Percentiles rank a stretch among this genome's conserved stretches.
phyloP scores from a whole-genome alignment of 2,888 invertebrate species.

The Nematopogon swammerdamellus region DNA sequence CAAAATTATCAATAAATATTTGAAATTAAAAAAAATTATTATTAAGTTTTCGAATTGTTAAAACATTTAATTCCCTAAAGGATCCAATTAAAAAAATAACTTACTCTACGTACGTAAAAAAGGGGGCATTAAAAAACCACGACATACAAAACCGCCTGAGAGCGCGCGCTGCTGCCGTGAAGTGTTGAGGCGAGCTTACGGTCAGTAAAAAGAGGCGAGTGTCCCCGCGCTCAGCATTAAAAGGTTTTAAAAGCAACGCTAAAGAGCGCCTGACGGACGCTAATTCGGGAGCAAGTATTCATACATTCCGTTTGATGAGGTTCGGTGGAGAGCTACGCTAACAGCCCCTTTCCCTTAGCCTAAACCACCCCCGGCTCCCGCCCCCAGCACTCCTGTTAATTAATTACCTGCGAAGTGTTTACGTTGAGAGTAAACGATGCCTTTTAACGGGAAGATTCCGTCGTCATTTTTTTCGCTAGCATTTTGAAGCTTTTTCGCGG shows the following conservation, averaged over 20 bases:
- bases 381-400: conserved; percentile 51
- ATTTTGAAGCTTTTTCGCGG: no score
- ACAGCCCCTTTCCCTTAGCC: not conserved
- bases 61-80: no score
- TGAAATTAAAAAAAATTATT: no score
- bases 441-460: conserved; percentile 34
- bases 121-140: no score
- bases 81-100: no score
- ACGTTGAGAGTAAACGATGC: conserved; percentile 53
- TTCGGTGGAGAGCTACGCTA: conserved; percentile 8
- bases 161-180: no score
- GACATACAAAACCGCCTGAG: no score
- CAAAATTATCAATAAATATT: no score
- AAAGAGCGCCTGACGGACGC: conserved; percentile 26
- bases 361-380: not conserved
- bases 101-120: no score
- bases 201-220: not conserved
- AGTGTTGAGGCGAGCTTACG: not conserved
- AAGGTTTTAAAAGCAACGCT: conserved; percentile 41
- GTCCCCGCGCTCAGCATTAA: not conserved
- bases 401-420: conserved; percentile 54
- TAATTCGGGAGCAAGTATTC: conserved; percentile 43
- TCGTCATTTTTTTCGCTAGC: no score
- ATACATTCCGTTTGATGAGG: conserved; percentile 56
- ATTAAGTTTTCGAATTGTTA: no score